Conservation (phyloP, 2,797 vertebrate species). For the Dromococcyx pavoninus region DNA sequence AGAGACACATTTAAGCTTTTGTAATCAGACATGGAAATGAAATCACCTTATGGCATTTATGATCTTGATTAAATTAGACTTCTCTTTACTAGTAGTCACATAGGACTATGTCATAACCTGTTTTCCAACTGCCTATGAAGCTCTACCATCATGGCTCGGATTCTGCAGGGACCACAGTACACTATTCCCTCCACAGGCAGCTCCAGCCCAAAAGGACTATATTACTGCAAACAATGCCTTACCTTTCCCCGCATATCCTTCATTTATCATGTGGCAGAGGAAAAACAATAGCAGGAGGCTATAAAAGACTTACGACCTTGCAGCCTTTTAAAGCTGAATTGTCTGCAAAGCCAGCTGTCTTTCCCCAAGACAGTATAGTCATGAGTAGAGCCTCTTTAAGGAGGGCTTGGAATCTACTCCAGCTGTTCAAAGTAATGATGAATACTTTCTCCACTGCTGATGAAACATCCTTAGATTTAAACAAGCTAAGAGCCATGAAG, state of each 20-base stretch:
- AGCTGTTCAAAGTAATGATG: not conserved
- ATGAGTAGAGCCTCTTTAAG: not conserved
- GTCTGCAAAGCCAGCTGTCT: not conserved
- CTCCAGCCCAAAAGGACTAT: not conserved
- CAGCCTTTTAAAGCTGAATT: not conserved
- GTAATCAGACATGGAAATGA: conserved; percentile 28
- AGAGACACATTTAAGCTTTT: not conserved
- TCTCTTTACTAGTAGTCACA: not conserved
- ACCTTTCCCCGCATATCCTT: not conserved
- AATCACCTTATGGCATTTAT: not conserved
- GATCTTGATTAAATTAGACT: not conserved
- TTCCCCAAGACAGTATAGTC: not conserved
- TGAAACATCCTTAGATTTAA: not conserved
- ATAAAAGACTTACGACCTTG: not conserved
- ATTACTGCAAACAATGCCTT: not conserved
- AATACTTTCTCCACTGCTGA: not conserved
- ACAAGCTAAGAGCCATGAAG: not conserved
- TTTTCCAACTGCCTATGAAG: not conserved
- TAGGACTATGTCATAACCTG: not conserved
- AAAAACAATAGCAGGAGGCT: not conserved
- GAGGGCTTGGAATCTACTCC: not conserved
- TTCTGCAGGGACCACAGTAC: not conserved
- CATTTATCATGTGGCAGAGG: not conserved
- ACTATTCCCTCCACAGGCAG: not conserved
- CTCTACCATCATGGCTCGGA: not conserved